These are phyloP conservation scores for Diachasmimorpha longicaudata DNA, from an alignment of 1,140 invertebrate genomes.

Conservation along the genomic window DNA sequence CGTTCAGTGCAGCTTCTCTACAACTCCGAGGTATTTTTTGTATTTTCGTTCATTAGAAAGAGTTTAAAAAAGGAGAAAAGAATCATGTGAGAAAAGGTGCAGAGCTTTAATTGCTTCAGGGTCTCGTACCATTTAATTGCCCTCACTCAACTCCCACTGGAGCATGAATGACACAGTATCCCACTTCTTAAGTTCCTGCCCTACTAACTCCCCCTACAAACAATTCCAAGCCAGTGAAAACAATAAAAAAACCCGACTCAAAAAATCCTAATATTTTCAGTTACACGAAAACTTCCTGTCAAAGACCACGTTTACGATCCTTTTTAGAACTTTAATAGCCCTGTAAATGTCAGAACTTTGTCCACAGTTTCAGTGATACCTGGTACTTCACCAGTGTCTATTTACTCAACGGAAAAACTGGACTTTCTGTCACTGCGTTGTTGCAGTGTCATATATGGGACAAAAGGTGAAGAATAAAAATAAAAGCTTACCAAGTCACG, in stretches of 20 bases:
- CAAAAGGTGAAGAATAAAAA: not conserved
- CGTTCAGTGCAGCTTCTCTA: no score
- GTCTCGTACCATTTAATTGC: constrained; percentile 18
- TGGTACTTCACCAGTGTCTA: not conserved
- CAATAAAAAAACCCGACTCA: not conserved
- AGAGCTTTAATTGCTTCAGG: constrained; percentile 23
- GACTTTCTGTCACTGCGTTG: not conserved
- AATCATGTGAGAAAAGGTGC: not conserved
- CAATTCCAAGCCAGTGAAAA: not conserved
- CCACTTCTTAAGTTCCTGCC: not conserved
- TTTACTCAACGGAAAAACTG: not conserved
- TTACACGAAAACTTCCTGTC: not conserved
- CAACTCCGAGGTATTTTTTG: not conserved
- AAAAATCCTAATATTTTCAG: not conserved
- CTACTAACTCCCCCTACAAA: not conserved
- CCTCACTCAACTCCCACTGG: not conserved
- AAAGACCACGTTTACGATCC: not conserved
- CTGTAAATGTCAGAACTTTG: not conserved
- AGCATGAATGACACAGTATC: constrained; percentile 9
- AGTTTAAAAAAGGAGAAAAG: not conserved
- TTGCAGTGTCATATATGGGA: not conserved
- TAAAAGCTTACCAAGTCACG: constrained; percentile 18
- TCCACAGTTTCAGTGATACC: not conserved
- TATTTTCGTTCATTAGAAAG: not conserved
- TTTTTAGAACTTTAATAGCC: not conserved